Evolutionary conservation across 2,113 vertebrate genomes (phyloP).

Genomic region (Vulpes lagopus): DNA sequence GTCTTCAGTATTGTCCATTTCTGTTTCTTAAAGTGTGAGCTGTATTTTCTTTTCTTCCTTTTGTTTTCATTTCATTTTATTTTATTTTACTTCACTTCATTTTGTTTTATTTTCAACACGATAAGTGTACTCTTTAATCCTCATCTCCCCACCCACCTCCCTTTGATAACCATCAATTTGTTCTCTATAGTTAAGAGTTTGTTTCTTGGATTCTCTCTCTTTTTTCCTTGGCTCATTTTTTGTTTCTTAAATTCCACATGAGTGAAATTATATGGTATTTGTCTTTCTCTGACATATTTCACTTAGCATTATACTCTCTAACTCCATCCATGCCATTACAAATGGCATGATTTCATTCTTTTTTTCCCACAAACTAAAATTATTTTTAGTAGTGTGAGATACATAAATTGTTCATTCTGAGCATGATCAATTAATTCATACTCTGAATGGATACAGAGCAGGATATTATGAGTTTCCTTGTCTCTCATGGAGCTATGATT

Average conservation of each 20-base stretch:
- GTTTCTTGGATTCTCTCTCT: neutral
- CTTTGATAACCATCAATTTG: neutral
- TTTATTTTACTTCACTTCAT: slow-evolving; percentile 76
- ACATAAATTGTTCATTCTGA: neutral
- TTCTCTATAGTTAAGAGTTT: neutral
- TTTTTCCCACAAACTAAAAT: neutral
- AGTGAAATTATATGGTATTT: neutral
- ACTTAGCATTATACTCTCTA: neutral
- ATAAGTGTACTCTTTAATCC: neutral
- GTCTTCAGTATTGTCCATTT: slow-evolving; percentile 98
- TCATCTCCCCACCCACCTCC: neutral
- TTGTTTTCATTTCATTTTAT: too few relatives aligned
- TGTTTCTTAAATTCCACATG: neutral
- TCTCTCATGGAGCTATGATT: neutral
- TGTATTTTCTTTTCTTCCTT: slow-evolving; percentile 93
- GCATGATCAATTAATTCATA: neutral
- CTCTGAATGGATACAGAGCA: neutral
- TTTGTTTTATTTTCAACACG: neutral
- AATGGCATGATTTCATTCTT: neutral
- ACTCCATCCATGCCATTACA: neutral
- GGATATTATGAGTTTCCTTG: neutral
- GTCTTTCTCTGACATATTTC: neutral
- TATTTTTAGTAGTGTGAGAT: neutral
- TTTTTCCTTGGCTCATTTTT: neutral
- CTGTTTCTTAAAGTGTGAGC: slow-evolving; percentile 96